Evolutionary conservation across 2,888 invertebrate species (phyloP).

Genomic region (Crioceris asparagi): DNA sequence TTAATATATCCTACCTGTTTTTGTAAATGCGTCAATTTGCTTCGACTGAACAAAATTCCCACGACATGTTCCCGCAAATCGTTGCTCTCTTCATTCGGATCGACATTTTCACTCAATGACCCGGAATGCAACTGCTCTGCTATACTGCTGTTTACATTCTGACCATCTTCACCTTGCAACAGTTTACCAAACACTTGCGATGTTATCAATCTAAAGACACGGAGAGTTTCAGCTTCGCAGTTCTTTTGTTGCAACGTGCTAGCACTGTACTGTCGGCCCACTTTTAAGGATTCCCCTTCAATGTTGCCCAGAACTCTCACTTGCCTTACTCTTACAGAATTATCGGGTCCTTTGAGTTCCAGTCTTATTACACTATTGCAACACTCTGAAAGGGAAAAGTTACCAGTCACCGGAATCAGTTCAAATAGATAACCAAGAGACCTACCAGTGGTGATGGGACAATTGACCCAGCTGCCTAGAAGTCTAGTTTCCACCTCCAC

Average conservation of each 20-base stretch:
- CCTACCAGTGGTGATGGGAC: conserved; percentile 61
- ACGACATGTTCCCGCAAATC: conserved; percentile 87
- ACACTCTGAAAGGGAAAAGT: conserved; percentile 17
- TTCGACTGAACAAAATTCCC: conserved; percentile 87
- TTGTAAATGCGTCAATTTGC: conserved; percentile 85
- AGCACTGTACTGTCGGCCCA: conserved; percentile 43
- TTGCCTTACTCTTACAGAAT: conserved; percentile 81
- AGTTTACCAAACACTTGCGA: conserved; percentile 84
- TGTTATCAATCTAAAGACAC: conserved; percentile 85
- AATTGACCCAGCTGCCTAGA: conserved; percentile 83
- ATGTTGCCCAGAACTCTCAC: conserved; percentile 58
- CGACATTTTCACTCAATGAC: conserved; percentile 32
- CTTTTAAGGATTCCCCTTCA: conserved; percentile 44
- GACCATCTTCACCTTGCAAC: conserved; percentile 54
- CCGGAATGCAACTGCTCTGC: conserved; percentile 26
- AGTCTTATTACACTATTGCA: conserved; percentile 55
- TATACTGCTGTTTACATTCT: conserved; percentile 22
- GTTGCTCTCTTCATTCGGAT: conserved; percentile 42
- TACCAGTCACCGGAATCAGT: neutral
- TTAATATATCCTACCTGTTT: conserved; percentile 55
- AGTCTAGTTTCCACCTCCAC: conserved; percentile 75
- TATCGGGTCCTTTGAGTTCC: conserved; percentile 85
- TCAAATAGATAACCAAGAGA: neutral
- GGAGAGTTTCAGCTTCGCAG: conserved; percentile 83
- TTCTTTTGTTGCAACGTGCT: conserved; percentile 69